A percentile compares a stretch with the other conserved stretches of the same genome.
These are phyloP conservation scores for Folsomia manolachei DNA, from an alignment of 2,888 invertebrate species.

Conservation along the genomic window DNA sequence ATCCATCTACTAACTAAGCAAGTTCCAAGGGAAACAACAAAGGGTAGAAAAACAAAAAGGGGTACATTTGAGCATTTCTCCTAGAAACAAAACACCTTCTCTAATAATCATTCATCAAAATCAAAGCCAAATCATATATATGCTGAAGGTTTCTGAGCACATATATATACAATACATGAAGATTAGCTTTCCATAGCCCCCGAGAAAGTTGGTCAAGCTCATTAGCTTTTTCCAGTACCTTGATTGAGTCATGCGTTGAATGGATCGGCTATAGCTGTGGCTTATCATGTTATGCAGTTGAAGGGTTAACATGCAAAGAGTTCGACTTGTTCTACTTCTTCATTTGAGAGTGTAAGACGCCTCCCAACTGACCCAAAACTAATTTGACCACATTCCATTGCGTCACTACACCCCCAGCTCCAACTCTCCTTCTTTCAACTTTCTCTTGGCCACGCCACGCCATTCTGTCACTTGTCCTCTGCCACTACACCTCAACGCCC, in stretches of 20 bases:
- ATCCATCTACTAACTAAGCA: too few species aligned
- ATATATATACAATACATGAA: not conserved
- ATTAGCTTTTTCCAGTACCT: not conserved
- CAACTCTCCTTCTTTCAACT: not conserved
- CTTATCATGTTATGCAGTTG: not conserved
- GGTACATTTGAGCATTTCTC: not conserved
- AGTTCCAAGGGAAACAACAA: too few species aligned
- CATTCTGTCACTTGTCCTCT: slow-evolving; percentile 13
- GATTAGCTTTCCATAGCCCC: not conserved
- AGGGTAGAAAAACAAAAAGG: not conserved
- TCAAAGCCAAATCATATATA: not conserved
- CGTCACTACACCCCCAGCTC: not conserved
- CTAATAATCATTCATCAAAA: not conserved
- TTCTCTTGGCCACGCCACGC: not conserved
- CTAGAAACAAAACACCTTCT: not conserved
- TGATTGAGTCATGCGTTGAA: slow-evolving; percentile 17
- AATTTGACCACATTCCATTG: not conserved
- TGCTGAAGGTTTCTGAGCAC: not conserved
- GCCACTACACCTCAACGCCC: not conserved
- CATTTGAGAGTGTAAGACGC: too few species aligned
- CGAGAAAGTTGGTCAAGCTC: slow-evolving; percentile 13
- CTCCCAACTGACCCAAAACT: not conserved
- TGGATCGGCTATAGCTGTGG: not conserved
- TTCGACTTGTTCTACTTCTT: too few species aligned
- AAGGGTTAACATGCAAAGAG: too few species aligned